Percentiles rank a stretch among this genome's conserved stretches.
These are phyloP conservation scores for Atta colombica DNA, from an alignment of 1,140 invertebrate species.

Conservation along the genomic window DNA sequence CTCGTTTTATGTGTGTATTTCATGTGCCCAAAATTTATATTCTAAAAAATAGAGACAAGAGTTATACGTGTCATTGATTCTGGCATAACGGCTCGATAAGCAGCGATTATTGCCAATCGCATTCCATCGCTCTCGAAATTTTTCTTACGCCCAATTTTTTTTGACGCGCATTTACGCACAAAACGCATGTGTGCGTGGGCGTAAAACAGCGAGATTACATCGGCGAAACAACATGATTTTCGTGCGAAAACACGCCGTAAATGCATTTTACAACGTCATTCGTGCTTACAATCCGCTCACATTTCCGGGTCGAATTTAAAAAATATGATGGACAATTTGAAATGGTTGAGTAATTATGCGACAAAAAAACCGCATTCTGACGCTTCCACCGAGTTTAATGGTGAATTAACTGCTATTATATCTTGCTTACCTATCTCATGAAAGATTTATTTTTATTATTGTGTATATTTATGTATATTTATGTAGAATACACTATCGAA, in stretches of 20 bases:
- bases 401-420: neutral
- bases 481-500: no score
- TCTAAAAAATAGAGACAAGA: neutral
- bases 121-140: neutral
- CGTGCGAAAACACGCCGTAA: constrained; percentile 34
- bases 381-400: neutral
- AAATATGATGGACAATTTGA: constrained; percentile 36
- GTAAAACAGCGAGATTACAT: constrained; percentile 38
- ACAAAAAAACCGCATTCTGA: neutral
- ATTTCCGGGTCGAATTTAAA: constrained; percentile 34
- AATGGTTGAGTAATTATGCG: neutral
- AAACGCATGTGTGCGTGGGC: neutral
- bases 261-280: constrained; percentile 53
- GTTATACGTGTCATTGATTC: neutral
- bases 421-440: neutral
- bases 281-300: constrained; percentile 1
- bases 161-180: neutral
- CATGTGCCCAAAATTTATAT: neutral
- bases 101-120: constrained; percentile 14
- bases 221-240: constrained; percentile 11
- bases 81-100: neutral
- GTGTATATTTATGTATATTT: no score
- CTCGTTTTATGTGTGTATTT: neutral
- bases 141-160: constrained; percentile 37
- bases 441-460: neutral